Evolutionary conservation across 2,888 invertebrate genomes (phyloP), one percentile per base, ranked within the genome.

Genomic region (Cephus pygmeus): DNA sequence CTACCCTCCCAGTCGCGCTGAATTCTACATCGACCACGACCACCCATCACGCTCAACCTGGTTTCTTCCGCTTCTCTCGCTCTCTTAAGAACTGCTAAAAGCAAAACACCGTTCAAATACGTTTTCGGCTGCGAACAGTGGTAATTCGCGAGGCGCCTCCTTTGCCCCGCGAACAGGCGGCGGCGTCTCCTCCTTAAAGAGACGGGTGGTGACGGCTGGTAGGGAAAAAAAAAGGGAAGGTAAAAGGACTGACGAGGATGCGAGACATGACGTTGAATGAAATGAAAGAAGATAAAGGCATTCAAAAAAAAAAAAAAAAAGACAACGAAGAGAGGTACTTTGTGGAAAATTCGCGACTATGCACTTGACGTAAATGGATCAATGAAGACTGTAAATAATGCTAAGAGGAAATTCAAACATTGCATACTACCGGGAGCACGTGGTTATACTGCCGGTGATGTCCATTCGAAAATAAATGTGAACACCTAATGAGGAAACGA

Each of bases 61-160:
- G 11, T 31, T 12, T 30, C 31, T 71, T 71, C 71, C 12, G 71
- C 34, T 69, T 73, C 56, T 73, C 69, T 79, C 78, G 40, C 69
- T 71, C 76, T 76, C 76, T 77, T 74, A 71, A 56, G 80, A 86
- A 84, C 82, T 81, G 82, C 84, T 80, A 78, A 83, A 83, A 11
- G 74, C 77, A 84, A 84, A 79, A 83, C 79, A 85, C 76, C 80
- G 79, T 81, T 73, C 78, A 81, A 83, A 84, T 82, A 75, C 76
- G 79, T 78, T 78, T 76, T 75, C 69, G 69, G 69, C 73, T 76
- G 33, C 1, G 12, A 12, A 71, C 30, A 23, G 31, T 34, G 71
- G 33, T 71, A 31, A 71, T 78, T 76, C 81, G 76, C 80, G 76
- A 77, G 80, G 33, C 34, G 23, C 4, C 75, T 33, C 69, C 36